Evolutionary conservation across 2,888 invertebrate species (phyloP).

Genomic region (Adelphocoris suturalis): DNA sequence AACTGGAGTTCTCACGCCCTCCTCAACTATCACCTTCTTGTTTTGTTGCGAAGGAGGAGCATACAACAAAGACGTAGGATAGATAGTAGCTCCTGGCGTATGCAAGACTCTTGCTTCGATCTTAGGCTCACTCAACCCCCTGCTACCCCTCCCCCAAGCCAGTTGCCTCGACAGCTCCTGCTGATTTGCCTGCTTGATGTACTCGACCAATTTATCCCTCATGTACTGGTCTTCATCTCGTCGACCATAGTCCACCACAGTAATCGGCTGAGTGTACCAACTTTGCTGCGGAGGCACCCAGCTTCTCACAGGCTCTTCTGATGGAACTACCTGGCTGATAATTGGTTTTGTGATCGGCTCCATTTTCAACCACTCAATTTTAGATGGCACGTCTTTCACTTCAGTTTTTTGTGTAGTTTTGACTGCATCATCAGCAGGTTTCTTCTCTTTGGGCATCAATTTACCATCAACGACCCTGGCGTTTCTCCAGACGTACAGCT

Average conservation of each 20-base stretch:
- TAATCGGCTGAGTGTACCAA: conserved; percentile 64
- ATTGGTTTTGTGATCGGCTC: conserved; percentile 73
- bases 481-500: conserved; percentile 89
- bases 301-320: conserved; percentile 56
- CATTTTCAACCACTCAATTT: conserved; percentile 74
- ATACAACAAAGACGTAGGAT: conserved; percentile 85
- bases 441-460: conserved; percentile 83
- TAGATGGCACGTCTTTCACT: conserved; percentile 39
- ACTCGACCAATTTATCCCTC: conserved; percentile 79
- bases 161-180: conserved; percentile 79
- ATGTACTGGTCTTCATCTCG: conserved; percentile 75
- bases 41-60: conserved; percentile 80
- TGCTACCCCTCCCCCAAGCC: conserved; percentile 62
- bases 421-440: neutral
- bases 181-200: conserved; percentile 85
- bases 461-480: conserved; percentile 92
- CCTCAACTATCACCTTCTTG: conserved; percentile 81
- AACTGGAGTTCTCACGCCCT: conserved; percentile 87
- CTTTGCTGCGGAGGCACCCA: conserved; percentile 65
- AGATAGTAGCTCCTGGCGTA: conserved; percentile 82
- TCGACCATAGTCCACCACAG: conserved; percentile 66
- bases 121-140: conserved; percentile 78
- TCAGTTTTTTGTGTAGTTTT: conserved; percentile 35
- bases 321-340: neutral
- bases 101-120: conserved; percentile 87